These are phyloP conservation scores for Porites lobata DNA, from an alignment of 92 coral and sea anemone genomes.

Conservation along the genomic window DNA sequence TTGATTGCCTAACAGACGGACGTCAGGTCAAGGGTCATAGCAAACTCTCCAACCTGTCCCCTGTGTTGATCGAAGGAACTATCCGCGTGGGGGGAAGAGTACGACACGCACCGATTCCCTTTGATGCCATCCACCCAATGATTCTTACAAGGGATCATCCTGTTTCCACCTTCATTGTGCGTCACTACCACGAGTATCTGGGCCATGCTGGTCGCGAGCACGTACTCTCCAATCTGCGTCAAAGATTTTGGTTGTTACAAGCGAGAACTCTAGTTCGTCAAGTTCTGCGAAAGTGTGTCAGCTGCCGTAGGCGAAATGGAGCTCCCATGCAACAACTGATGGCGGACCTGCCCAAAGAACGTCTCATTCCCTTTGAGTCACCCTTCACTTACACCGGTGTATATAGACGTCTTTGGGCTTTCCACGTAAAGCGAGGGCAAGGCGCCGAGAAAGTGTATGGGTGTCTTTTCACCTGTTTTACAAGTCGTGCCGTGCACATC, in stretches of 20 bases:
- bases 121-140: constrained; percentile 53
- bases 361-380: constrained; percentile 38
- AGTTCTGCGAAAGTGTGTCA: constrained; percentile 30
- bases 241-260: constrained; percentile 37
- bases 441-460: constrained; percentile 53
- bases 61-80: not conserved
- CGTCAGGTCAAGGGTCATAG: constrained; percentile 26
- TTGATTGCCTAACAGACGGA: no score
- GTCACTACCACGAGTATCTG: constrained; percentile 41
- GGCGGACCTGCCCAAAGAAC: constrained; percentile 43
- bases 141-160: constrained; percentile 61
- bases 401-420: constrained; percentile 39
- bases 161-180: constrained; percentile 42
- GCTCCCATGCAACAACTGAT: constrained; percentile 4
- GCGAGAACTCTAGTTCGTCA: constrained; percentile 51
- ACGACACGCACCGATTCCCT: constrained; percentile 44
- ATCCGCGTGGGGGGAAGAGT: constrained; percentile 1
- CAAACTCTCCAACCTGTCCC: constrained; percentile 54
- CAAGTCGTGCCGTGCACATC: constrained; percentile 47
- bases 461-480: constrained; percentile 64
- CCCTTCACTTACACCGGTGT: constrained; percentile 52
- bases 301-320: constrained; percentile 52
- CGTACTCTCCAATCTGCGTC: constrained; percentile 47
- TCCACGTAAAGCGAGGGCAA: constrained; percentile 40
- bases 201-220: constrained; percentile 61